Conservation (phyloP, 2,797 vertebrate genomes). For the Hypotaenidia okinawae region DNA sequence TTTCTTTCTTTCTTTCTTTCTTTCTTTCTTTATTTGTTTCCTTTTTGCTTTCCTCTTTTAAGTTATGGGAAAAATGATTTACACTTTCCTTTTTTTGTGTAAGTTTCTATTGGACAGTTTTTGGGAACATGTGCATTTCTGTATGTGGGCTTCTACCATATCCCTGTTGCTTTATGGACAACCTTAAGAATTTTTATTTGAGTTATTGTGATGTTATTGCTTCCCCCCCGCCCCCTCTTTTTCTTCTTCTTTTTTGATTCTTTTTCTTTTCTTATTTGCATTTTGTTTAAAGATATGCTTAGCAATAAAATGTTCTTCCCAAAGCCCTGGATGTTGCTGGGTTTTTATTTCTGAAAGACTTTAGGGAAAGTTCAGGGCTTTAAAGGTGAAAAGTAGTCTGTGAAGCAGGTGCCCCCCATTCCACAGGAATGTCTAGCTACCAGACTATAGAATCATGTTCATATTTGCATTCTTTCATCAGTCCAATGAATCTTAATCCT, state of each 20-base stretch:
- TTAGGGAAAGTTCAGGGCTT: background rate
- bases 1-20: constrained; percentile 56
- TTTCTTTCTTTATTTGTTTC: no score
- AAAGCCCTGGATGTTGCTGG: constrained; percentile 74
- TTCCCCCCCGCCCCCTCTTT: constrained; percentile 64
- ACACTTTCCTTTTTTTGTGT: constrained; percentile 79
- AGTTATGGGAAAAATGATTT: constrained; percentile 67
- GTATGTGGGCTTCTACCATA: constrained; percentile 81
- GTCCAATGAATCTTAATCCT: background rate
- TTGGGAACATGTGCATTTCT: constrained; percentile 80
- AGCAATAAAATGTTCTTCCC: constrained; percentile 98
- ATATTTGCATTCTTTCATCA: background rate
- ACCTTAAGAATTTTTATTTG: constrained; percentile 74
- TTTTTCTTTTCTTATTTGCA: constrained; percentile 82
- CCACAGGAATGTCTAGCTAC: background rate
- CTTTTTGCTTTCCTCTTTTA: constrained; percentile 69
- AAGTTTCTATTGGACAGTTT: constrained; percentile 82
- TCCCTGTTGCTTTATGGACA: constrained; percentile 78
- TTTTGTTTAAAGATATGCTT: constrained; percentile 93
- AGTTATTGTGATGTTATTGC: constrained; percentile 82
- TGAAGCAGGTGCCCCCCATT: background rate
- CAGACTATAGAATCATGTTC: background rate
- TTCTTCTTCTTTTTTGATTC: constrained; percentile 77
- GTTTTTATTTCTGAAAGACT: constrained; percentile 68
- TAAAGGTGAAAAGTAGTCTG: background rate